Conservation (phyloP, 1,140 invertebrate species). For the Rhagoletis pomonella region DNA sequence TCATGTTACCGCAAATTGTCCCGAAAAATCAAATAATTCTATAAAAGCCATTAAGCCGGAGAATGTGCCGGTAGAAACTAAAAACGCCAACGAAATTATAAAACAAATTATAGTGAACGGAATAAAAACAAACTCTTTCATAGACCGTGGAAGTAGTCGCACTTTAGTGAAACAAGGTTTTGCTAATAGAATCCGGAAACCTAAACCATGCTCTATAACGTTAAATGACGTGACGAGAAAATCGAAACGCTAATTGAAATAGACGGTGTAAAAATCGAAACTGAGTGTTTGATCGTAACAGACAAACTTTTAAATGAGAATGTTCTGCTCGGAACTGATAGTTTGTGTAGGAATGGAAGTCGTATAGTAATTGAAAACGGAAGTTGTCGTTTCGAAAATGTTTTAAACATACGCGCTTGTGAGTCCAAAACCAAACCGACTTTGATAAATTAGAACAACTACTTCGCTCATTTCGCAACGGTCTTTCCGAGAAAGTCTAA, state of each 20-base stretch:
- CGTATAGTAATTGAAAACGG: constrained; percentile 50
- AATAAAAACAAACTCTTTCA: background rate
- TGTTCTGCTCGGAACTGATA: constrained; percentile 40
- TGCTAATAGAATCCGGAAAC: background rate
- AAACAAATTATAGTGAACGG: constrained; percentile 7
- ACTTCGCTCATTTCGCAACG: background rate
- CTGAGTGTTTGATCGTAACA: background rate
- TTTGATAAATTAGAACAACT: background rate
- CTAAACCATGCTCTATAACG: background rate
- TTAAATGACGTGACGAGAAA: constrained; percentile 39
- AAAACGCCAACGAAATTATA: background rate
- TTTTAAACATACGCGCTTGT: background rate
- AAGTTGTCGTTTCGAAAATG: constrained; percentile 28
- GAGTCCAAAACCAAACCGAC: background rate
- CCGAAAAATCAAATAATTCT: background rate
- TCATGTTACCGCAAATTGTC: background rate
- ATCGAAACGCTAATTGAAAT: background rate
- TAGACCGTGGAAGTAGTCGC: constrained; percentile 8
- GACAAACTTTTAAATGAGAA: constrained; percentile 17
- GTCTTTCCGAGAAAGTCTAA: background rate
- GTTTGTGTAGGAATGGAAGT: constrained; percentile 44
- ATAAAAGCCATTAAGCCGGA: background rate
- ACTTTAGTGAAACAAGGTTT: background rate
- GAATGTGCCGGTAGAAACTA: background rate
- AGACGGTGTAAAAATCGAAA: background rate